Percentiles rank a stretch among this genome's conserved stretches.
Evolutionary conservation across 2,888 invertebrate species (phyloP).

Genomic region (Nymphalis c-album): DNA sequence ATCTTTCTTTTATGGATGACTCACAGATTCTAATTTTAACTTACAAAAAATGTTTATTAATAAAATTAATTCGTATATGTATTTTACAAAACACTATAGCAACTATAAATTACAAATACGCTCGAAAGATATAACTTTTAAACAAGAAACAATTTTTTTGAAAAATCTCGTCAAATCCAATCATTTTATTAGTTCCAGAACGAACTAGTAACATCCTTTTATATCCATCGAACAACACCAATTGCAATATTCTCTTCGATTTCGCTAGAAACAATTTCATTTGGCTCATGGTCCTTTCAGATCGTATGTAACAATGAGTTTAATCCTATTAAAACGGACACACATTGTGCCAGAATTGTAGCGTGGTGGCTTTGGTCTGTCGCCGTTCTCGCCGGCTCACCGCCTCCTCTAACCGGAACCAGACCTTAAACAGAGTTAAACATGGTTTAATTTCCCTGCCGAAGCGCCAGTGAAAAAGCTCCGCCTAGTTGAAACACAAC

Average conservation of each 20-base stretch:
- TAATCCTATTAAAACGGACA: conserved; percentile 79
- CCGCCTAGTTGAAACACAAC: conserved; percentile 76
- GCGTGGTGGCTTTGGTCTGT: conserved; percentile 77
- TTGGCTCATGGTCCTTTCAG: conserved; percentile 67
- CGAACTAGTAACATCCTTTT: conserved; percentile 33
- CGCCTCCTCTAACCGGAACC: conserved; percentile 72
- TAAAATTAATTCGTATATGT: background rate
- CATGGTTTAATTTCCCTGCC: conserved; percentile 78
- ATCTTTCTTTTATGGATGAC: no score
- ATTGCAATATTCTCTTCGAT: conserved; percentile 52
- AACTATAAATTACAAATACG: background rate
- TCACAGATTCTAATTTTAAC: no score
- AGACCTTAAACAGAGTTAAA: conserved; percentile 79
- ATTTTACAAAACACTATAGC: background rate
- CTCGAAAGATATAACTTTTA: no score
- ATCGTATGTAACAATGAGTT: conserved; percentile 77
- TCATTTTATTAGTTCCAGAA: conserved; percentile 29
- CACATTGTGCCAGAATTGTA: conserved; percentile 78
- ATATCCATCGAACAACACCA: conserved; percentile 39
- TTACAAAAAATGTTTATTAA: background rate
- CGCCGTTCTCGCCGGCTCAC: conserved; percentile 69
- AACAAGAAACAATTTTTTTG: no score
- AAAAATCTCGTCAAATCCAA: background rate
- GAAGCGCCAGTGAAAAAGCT: conserved; percentile 66
- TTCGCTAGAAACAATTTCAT: conserved; percentile 68